phyloP scores from a whole-genome alignment of 1,140 invertebrate genomes.

The Drosophila obscura region DNA sequence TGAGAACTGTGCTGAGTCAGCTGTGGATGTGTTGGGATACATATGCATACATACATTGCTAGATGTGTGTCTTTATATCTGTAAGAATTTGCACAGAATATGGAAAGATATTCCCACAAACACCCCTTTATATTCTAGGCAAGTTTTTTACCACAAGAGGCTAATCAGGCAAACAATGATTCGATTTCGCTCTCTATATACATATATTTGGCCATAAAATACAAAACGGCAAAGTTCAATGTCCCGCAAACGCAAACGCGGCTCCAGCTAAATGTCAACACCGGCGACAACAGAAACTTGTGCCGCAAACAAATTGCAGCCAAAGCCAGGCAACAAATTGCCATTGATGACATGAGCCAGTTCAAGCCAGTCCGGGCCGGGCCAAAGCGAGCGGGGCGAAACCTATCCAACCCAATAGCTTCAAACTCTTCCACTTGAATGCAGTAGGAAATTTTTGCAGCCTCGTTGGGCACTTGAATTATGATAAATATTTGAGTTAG shows the following conservation, averaged over 20 bases:
- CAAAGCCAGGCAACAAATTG: constrained; percentile 58
- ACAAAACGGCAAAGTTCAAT: constrained; percentile 59
- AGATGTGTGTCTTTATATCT: too few relatives aligned
- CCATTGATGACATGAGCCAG: constrained; percentile 63
- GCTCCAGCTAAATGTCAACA: constrained; percentile 60
- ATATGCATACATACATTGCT: too few relatives aligned
- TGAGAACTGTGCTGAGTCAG: constrained; percentile 10
- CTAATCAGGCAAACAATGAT: constrained; percentile 45
- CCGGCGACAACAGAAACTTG: constrained; percentile 38
- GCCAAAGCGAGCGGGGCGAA: too few relatives aligned
- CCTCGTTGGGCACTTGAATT: constrained; percentile 61
- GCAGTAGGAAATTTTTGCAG: constrained; percentile 29
- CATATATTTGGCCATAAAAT: constrained; percentile 39
- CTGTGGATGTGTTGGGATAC: too few relatives aligned
- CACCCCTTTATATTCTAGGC: too few relatives aligned
- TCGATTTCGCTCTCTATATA: constrained; percentile 29
- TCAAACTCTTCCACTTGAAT: constrained; percentile 25
- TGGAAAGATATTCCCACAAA: too few relatives aligned
- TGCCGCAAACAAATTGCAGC: constrained; percentile 69
- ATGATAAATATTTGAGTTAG: constrained; percentile 53
- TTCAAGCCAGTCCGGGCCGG: constrained; percentile 3
- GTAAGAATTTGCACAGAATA: too few relatives aligned
- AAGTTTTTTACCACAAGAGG: constrained; percentile 13
- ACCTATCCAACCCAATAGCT: neutral
- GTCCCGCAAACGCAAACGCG: constrained; percentile 47